These are phyloP conservation scores for Paradoxurus hermaphroditus DNA, from an alignment of 2,113 vertebrate genomes.

Conservation along the genomic window DNA sequence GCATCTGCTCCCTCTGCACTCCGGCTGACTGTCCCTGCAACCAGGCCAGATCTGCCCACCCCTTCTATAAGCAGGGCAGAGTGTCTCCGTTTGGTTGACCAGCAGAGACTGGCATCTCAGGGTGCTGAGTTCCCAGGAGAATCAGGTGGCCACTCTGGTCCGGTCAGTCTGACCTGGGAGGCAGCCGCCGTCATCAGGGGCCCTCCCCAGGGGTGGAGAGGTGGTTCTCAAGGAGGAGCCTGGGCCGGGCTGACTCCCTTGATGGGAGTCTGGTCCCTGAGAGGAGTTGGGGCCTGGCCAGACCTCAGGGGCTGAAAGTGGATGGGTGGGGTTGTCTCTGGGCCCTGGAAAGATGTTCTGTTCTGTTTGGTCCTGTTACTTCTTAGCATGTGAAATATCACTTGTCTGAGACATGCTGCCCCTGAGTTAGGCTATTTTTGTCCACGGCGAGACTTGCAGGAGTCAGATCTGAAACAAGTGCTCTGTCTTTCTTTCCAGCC, in stretches of 20 bases:
- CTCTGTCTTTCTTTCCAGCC: not conserved
- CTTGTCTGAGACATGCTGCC: not conserved
- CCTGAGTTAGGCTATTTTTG: conserved; percentile 40
- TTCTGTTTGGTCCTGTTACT: not conserved
- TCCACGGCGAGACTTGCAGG: conserved; percentile 37
- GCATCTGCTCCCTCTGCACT: not conserved
- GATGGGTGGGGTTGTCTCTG: not conserved
- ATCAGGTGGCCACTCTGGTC: not conserved
- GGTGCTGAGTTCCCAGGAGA: not conserved
- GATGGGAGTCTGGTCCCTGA: not conserved
- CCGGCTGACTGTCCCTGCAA: not conserved
- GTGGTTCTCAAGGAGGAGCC: not conserved
- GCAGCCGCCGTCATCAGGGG: not conserved
- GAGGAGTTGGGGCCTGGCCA: not conserved
- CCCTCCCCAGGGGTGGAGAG: not conserved
- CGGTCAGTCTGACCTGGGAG: not conserved
- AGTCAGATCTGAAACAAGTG: not conserved
- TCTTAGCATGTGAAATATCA: conserved; percentile 32
- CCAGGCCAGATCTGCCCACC: not conserved
- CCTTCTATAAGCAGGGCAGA: fast-evolving
- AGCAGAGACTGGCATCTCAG: not conserved
- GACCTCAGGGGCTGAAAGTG: not conserved
- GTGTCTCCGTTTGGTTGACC: not conserved
- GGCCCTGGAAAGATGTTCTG: not conserved
- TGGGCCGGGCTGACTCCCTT: not conserved